phyloP scores from a whole-genome alignment of 1,140 invertebrate species.

The Drosophila kohkoa region DNA sequence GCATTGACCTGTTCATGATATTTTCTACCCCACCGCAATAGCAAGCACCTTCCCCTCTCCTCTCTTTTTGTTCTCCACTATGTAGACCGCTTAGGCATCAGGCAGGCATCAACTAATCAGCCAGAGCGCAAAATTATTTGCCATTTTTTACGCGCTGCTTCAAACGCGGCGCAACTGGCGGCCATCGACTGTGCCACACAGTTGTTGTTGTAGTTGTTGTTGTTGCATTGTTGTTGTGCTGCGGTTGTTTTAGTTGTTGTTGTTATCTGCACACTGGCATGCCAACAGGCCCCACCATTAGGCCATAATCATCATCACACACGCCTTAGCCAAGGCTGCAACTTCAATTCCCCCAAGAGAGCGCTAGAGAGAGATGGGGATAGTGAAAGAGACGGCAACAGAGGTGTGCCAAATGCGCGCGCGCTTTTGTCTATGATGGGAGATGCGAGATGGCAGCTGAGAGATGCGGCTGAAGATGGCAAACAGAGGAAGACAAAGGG shows the following conservation, averaged over 20 bases:
- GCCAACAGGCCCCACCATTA: constrained; percentile 81
- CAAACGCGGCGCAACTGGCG: constrained; percentile 74
- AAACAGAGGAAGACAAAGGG: constrained; percentile 4
- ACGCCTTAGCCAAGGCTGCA: constrained; percentile 73
- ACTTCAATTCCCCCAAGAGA: constrained; percentile 19
- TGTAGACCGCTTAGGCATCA: not conserved
- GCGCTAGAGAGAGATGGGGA: not conserved
- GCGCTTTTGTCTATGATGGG: constrained; percentile 71
- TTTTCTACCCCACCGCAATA: constrained; percentile 6
- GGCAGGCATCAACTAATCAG: constrained; percentile 77
- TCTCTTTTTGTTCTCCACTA: not conserved
- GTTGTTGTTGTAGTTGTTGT: constrained; percentile 36
- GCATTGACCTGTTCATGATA: constrained; percentile 22
- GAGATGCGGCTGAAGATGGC: constrained; percentile 5
- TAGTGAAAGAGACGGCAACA: constrained; percentile 1
- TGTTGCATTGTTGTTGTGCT: no score
- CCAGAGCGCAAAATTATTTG: constrained; percentile 81
- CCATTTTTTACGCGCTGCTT: constrained; percentile 82
- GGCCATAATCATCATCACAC: constrained; percentile 82
- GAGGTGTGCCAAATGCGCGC: constrained; percentile 76
- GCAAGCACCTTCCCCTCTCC: not conserved
- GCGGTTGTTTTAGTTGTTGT: constrained; percentile 28
- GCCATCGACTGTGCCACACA: constrained; percentile 40
- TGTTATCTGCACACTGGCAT: constrained; percentile 60
- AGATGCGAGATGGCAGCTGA: constrained; percentile 23